These are phyloP conservation scores for Tylochromis polylepis DNA, from an alignment of 2,113 vertebrate genomes.

Conservation along the genomic window DNA sequence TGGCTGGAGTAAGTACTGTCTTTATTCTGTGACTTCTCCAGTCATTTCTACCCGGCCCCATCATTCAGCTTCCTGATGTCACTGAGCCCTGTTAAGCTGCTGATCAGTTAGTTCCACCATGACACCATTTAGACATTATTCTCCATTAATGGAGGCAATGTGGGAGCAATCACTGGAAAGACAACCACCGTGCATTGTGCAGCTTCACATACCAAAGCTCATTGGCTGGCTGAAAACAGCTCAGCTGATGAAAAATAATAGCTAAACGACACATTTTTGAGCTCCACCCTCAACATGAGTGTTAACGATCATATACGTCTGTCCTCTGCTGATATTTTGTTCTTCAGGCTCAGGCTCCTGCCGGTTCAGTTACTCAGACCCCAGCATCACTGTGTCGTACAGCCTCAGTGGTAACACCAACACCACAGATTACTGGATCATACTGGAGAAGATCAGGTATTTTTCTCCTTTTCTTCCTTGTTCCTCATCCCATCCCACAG, in stretches of 20 bases:
- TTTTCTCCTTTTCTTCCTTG: slow-evolving; percentile 35
- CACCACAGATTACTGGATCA: slow-evolving; percentile 85
- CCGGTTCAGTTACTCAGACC: slow-evolving; percentile 93
- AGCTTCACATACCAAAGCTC: background rate
- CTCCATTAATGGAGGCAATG: background rate
- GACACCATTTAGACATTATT: slow-evolving; percentile 35
- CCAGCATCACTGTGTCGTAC: slow-evolving; percentile 87
- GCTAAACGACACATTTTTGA: background rate
- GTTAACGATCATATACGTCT: background rate
- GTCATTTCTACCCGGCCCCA: background rate
- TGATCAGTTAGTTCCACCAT: slow-evolving; percentile 24
- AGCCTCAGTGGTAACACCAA: slow-evolving; percentile 73
- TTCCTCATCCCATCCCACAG: slow-evolving; percentile 24
- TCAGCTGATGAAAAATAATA: background rate
- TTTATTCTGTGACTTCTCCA: background rate
- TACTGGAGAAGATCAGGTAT: slow-evolving; percentile 93
- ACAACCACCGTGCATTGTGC: background rate
- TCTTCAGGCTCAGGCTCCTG: slow-evolving; percentile 89
- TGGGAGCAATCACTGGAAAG: slow-evolving; percentile 12
- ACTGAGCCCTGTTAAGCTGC: slow-evolving; percentile 18
- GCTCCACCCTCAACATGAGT: background rate
- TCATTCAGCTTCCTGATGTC: background rate
- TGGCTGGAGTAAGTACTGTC: background rate
- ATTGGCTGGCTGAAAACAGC: slow-evolving; percentile 17
- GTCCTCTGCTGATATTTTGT: slow-evolving; percentile 33